phyloP scores from a whole-genome alignment of 1,140 invertebrate genomes.

The Odontomachus brunneus region DNA sequence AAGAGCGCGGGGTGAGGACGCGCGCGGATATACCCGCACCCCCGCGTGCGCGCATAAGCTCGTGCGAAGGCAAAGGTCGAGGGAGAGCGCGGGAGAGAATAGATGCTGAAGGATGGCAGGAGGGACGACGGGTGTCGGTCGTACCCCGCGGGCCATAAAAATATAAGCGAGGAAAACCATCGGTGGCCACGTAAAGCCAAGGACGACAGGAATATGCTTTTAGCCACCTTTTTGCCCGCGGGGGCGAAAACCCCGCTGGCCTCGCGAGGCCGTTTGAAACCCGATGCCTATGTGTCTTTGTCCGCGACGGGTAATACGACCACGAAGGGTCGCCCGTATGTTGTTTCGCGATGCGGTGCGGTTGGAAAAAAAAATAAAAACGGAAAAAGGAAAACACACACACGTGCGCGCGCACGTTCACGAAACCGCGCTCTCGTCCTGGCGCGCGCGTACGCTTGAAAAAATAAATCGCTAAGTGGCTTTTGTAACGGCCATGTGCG shows the following conservation, averaged over 20 bases:
- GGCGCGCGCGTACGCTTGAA: not conserved
- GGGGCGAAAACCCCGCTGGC: constrained; percentile 58
- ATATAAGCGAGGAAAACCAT: constrained; percentile 71
- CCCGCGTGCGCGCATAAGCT: not conserved
- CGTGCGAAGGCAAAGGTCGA: constrained; percentile 53
- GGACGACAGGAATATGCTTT: constrained; percentile 80
- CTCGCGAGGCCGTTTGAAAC: constrained; percentile 58
- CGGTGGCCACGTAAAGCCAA: constrained; percentile 73
- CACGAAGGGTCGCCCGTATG: constrained; percentile 23
- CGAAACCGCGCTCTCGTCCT: no score
- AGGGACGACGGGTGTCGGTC: constrained; percentile 33
- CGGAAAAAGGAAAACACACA: no score
- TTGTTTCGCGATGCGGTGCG: constrained; percentile 3
- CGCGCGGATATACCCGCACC: constrained; percentile 24
- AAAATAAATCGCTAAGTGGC: constrained; percentile 49
- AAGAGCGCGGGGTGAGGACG: constrained; percentile 37
- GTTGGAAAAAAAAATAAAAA: not conserved
- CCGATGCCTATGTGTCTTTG: constrained; percentile 46
- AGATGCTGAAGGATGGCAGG: constrained; percentile 40
- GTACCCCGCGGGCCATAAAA: constrained; percentile 71
- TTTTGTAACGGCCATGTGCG: not conserved
- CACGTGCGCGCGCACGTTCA: no score
- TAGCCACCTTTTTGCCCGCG: constrained; percentile 72
- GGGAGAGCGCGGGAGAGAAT: constrained; percentile 47
- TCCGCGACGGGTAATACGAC: constrained; percentile 15